Conservation (phyloP, 1,140 invertebrate species). For the Aphelenchoides fujianensis region DNA sequence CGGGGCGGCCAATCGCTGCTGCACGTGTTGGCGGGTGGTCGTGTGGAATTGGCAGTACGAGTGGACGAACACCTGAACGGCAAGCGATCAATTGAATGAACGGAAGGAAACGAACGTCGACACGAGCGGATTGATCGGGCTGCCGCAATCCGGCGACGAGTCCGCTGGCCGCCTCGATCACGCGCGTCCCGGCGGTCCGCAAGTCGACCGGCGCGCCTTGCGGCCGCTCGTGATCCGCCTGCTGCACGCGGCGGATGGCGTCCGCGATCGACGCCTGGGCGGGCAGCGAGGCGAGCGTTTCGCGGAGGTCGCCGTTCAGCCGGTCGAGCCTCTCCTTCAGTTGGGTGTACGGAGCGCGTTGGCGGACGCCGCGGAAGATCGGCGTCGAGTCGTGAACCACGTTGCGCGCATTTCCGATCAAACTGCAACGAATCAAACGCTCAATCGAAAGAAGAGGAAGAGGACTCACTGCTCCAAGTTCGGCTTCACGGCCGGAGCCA, state of each 20-base stretch:
- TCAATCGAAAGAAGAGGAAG: conserved; percentile 69
- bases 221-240: neutral
- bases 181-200: conserved; percentile 74
- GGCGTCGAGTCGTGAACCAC: conserved; percentile 62
- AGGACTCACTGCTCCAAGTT: neutral
- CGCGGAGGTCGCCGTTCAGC: conserved; percentile 39
- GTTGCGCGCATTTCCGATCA: conserved; percentile 55
- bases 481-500: conserved; percentile 69
- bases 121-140: conserved; percentile 71
- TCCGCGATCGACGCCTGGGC: conserved; percentile 51
- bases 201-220: conserved; percentile 79
- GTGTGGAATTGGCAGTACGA: conserved; percentile 51
- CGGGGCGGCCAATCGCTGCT: conserved; percentile 22
- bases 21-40: conserved; percentile 36
- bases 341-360: conserved; percentile 60
- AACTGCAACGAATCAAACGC: conserved; percentile 24
- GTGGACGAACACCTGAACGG: conserved; percentile 70
- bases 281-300: conserved; percentile 52
- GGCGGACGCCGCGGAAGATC: conserved; percentile 73
- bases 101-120: too few species aligned
- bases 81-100: too few species aligned
- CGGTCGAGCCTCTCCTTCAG: conserved; percentile 44
- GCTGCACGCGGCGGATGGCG: conserved; percentile 45
- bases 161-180: conserved; percentile 78
- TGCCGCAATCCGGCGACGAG: conserved; percentile 71